Evolutionary conservation across 2,113 vertebrate species (phyloP), one percentile per base, ranked within the genome.

Genomic region (Pluvialis apricaria): DNA sequence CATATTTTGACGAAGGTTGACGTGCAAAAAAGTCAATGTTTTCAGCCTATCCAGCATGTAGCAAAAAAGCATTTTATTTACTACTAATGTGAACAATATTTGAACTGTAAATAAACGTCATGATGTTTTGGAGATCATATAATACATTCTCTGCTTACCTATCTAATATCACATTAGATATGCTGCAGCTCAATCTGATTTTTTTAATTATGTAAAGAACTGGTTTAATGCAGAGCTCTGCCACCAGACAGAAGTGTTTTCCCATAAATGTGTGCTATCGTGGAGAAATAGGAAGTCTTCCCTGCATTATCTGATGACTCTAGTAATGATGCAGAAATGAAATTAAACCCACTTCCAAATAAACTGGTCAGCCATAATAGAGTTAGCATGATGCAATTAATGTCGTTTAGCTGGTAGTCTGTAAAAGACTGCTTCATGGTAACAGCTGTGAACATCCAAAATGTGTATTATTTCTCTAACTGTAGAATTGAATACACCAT

Each of bases 281-380:
- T 10, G 3, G 71, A 92, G 73, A 87, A 73, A 24, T 70, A 44
- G 73, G 51, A 91, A 76, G 26, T 85, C 65, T 89, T 91, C 61
- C n/a, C 21, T 7, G 5, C 2, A 57, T 87, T 65, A 19, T 84
- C 82, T 79, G 75, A 91, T 79, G 75, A 80, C 93, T 94, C n/a
- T 22, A 54, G 31, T 91, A 90, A 90, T 45, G 70, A 92, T 80
- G 70, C 62, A 94, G 75, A 87, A 94, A 92, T 93, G 5, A 86
- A 95, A 93, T 92, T 91, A 96, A 96, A 61, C 40, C 69, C 88
- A 26, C 80, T 94, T 92, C 57, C 76, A 83, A 88, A 69, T 90
- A 80, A 93, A 93, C 88, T 65, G 79, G 62, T 65, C 1, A 3
- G 36, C 40, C 21, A 0, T 88, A 79, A 90, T 57, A 25, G 70